These are phyloP conservation scores for Magallana angulata DNA, from an alignment of 1,140 invertebrate species.

Conservation along the genomic window DNA sequence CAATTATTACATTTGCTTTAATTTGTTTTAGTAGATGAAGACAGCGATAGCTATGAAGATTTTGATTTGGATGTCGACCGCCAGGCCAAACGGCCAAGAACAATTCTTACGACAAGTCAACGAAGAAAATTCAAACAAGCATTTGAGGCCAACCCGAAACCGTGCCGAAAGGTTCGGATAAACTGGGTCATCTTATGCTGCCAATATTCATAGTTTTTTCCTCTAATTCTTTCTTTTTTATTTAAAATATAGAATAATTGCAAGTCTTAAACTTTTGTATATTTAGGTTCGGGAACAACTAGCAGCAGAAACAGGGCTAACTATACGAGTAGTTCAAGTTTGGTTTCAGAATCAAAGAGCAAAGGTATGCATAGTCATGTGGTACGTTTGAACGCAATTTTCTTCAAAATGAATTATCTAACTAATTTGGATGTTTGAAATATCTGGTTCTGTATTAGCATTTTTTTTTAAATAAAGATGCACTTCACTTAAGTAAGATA, in stretches of 20 bases:
- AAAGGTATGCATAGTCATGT: conserved; percentile 39
- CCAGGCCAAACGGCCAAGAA: conserved; percentile 55
- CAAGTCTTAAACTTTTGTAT: neutral
- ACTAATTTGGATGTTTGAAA: no score
- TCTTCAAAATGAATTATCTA: no score
- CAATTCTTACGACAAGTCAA: conserved; percentile 58
- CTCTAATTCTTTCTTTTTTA: neutral
- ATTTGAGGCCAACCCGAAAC: conserved; percentile 58
- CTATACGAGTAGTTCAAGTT: conserved; percentile 57
- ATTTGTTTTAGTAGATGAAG: conserved; percentile 49
- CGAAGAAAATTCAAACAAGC: conserved; percentile 58
- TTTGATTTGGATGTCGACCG: conserved; percentile 55
- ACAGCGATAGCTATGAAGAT: conserved; percentile 56
- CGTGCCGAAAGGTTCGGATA: conserved; percentile 52
- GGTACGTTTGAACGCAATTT: no score
- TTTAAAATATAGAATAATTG: neutral
- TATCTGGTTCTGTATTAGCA: no score
- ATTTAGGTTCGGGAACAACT: conserved; percentile 55
- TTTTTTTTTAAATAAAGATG: no score
- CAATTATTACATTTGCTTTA: conserved; percentile 6
- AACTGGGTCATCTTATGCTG: neutral
- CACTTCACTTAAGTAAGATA: no score
- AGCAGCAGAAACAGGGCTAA: conserved; percentile 57
- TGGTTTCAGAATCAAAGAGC: conserved; percentile 61
- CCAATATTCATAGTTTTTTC: neutral